Evolutionary conservation across 2,888 invertebrate species (phyloP), one percentile per base, ranked within the genome.

Genomic region (Amaurobius ferox): DNA sequence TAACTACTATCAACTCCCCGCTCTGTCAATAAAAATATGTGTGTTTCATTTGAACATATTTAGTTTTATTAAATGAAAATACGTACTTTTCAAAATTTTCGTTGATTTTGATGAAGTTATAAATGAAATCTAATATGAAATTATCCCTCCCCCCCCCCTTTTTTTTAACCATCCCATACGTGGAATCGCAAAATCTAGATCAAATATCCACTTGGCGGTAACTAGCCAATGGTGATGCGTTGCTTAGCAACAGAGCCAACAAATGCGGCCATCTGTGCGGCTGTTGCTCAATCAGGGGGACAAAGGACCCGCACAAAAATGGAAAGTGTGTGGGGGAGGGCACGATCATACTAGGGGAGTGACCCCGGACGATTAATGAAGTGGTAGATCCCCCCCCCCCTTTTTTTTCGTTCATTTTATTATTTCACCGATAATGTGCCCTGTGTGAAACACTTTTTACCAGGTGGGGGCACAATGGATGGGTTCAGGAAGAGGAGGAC

Each of bases 181-280:
- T 19, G 23, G 6, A 0, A 48, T 48, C 48, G n/a, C 64, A 11
- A 64, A 29, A 64, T 3, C 44, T 29, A 13, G 23, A 29, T 23
- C 11, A 28, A 1, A 13, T 13, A 64, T 1, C 44, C n/a, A 23
- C 23, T 66, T 66, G 66, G 32, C 66, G 66, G 5, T 64, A 16
- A 19, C 11, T 26, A 19, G 32, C n/a, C 64, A 16, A 28, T 48
- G 55, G 29, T 73, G 80, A 81, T 81, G 70, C 28, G 77, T 85
- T 72, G 83, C 77, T 40, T 72, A 71, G 83, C 77, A 72, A 85
- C 83, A 44, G 19, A 35, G 71, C 83, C 77, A 85, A 85, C 83
- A 85, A 85, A 85, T 78, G 77, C 39, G 83, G 39, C 77, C 83
- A 85, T 78, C 83, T 85, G 77, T 78, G 77, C 66, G 66, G 62